Base-by-base conservation (phyloP, 1,140 invertebrate genomes). In the Hylyphantes graminicola region DNA sequence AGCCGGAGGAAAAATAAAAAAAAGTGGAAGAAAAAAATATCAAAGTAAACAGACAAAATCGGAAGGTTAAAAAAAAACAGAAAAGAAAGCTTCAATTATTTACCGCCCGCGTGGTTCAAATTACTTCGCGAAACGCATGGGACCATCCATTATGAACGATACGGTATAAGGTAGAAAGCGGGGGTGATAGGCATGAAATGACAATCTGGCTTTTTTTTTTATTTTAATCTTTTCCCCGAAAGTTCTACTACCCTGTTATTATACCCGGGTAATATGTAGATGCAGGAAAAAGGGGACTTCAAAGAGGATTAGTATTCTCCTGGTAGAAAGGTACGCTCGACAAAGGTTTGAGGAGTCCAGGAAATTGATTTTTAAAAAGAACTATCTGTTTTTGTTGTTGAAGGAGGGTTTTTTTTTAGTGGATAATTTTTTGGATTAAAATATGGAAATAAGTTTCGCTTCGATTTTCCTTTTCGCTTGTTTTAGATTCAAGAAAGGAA, bases 161-260 rank as follows among this genome's bases (percentile, higher is more conserved):
- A 7, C 10, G 53, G 10, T 53, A 7, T 35, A n/a, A 13, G 74
- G 57, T 19, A 50, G 48, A 13, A 75, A 50, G 59, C 15, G 15
- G 55, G 17, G 35, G 59, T 21, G 59, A 64, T 50, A 63, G 63
- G 76, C 64, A 78, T 78, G 55, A 78, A 78, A 78, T 78, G 76
- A 78, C 76, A 78, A 67, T 67, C 63, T 78, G 50, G 51, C 35
- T 54, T 54, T 63, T 77, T 65, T 8, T 76, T 53, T 70, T 19
- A 15, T 73, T 55, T 65, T 21, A 67, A 67, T 67, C 76, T 65
- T 67, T 63, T 63, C 19, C 57, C 74, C 59, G 1, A 51, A 61
- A 21, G 57, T 64, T 50, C 74, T 48, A 21, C 51, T 63, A 51
- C 74, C 74, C 64, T 76, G 74, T 76, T 76, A 76, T 64, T 76